Conservation (phyloP, 2,888 invertebrate genomes). For the Drosophila meridionalis region DNA sequence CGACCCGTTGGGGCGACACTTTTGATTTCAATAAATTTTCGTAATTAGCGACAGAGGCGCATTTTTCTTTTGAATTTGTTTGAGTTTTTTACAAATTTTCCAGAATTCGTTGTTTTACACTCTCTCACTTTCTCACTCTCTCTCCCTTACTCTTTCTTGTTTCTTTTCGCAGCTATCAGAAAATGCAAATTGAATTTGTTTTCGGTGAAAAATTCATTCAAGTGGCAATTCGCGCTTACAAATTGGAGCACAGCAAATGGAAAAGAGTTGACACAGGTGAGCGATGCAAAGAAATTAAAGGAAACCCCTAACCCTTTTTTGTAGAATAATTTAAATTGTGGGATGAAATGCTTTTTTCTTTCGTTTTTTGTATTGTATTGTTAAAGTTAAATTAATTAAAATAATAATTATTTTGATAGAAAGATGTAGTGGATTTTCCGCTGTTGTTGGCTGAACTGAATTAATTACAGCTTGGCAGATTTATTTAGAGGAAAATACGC, state of each 20-base stretch:
- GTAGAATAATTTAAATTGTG: slow-evolving; percentile 1
- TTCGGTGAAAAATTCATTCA: slow-evolving; percentile 54
- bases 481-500: neutral
- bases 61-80: slow-evolving; percentile 59
- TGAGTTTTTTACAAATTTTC: slow-evolving; percentile 13
- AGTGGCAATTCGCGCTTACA: slow-evolving; percentile 58
- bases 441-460: neutral
- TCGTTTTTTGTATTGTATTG: neutral
- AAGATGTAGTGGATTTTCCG: neutral
- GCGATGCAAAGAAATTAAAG: slow-evolving; percentile 34
- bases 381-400: slow-evolving; percentile 16
- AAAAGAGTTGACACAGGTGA: slow-evolving; percentile 58
- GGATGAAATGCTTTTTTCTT: neutral
- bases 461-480: neutral
- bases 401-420: neutral
- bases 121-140: slow-evolving; percentile 1
- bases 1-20: slow-evolving; percentile 51
- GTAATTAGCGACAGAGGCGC: slow-evolving; percentile 73
- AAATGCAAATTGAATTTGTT: slow-evolving; percentile 73
- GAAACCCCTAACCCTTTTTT: slow-evolving; percentile 23
- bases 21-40: slow-evolving; percentile 78
- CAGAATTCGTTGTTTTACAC: slow-evolving; percentile 21
- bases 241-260: slow-evolving; percentile 34
- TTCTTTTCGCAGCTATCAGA: slow-evolving; percentile 45
- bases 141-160: slow-evolving; percentile 9